Percentiles rank a stretch among this genome's conserved stretches.
Evolutionary conservation across 2,797 vertebrate species (phyloP).

Genomic region (Anabas testudineus): DNA sequence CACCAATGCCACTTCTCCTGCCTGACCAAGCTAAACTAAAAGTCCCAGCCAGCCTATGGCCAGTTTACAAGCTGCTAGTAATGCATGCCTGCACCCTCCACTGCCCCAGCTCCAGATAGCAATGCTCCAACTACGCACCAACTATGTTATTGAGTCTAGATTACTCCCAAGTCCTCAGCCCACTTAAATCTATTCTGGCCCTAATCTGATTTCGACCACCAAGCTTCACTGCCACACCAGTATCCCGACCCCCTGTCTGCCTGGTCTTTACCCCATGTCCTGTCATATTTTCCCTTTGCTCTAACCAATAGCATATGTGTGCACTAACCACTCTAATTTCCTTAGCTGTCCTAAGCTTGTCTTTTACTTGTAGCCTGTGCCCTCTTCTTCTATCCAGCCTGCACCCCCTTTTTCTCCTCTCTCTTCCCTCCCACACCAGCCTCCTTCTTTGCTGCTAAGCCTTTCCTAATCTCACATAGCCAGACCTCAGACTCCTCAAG

Average conservation of each 20-base stretch:
- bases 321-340: conserved; percentile 81
- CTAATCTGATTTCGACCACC: conserved; percentile 37
- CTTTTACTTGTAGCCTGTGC: conserved; percentile 77
- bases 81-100: conserved; percentile 51
- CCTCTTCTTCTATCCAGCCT: conserved; percentile 64
- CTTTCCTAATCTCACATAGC: conserved; percentile 63
- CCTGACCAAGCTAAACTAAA: conserved; percentile 58
- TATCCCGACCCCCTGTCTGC: conserved; percentile 61
- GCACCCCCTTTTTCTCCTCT: conserved; percentile 38
- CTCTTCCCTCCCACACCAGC: conserved; percentile 49
- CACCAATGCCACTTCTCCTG: conserved; percentile 55
- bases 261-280: conserved; percentile 70
- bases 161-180: conserved; percentile 33
- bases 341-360: conserved; percentile 75
- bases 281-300: conserved; percentile 74
- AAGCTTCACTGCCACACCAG: conserved; percentile 56
- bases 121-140: conserved; percentile 44
- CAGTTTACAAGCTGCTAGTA: conserved; percentile 61
- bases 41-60: conserved; percentile 52
- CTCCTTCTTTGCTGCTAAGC: conserved; percentile 65
- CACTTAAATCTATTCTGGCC: conserved; percentile 36
- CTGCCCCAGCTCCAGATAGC: conserved; percentile 41
- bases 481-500: conserved; percentile 48
- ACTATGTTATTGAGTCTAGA: conserved; percentile 47
- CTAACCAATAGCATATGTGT: conserved; percentile 76